Conservation (phyloP, 23 tunicate species). For the Clavelina lepadiformis region DNA sequence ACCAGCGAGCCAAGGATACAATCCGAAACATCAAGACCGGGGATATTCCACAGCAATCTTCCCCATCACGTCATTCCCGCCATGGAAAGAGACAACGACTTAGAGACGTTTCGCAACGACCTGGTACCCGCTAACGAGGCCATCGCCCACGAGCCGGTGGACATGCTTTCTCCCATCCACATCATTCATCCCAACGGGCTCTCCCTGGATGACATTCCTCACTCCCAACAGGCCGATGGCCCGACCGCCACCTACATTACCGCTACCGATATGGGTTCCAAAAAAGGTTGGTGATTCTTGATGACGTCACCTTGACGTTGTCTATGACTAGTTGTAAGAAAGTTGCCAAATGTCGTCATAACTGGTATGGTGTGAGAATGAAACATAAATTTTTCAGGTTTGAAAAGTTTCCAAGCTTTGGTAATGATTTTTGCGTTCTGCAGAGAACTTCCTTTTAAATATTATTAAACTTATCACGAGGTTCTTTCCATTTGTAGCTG, state of each 20-base stretch:
- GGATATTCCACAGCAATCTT: constrained; percentile 5
- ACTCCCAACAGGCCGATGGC: constrained; percentile 18
- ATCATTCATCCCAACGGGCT: constrained; percentile 41
- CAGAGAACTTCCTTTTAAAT: too few species aligned
- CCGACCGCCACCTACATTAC: constrained; percentile 63
- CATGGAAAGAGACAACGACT: constrained; percentile 24
- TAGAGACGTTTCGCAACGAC: constrained; percentile 42
- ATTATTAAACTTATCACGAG: too few species aligned
- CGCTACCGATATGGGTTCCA: constrained; percentile 51
- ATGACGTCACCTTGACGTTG: too few species aligned
- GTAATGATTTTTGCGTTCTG: too few species aligned
- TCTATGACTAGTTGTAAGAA: too few species aligned
- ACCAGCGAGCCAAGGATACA: constrained; percentile 15
- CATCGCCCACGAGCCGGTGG: constrained; percentile 60
- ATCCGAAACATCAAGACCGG: too few species aligned
- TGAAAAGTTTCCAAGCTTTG: too few species aligned
- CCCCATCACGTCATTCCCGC: constrained; percentile 15
- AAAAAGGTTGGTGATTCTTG: constrained; percentile 81
- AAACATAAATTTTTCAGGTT: too few species aligned
- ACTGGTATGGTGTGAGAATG: too few species aligned
- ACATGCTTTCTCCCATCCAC: constrained; percentile 66
- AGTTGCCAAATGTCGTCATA: too few species aligned
- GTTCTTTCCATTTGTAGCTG: background rate
- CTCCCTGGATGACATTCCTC: constrained; percentile 37
- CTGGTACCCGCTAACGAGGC: constrained; percentile 14